phyloP scores from a whole-genome alignment of 2,888 invertebrate species.

The Drosophila nigricruria region DNA sequence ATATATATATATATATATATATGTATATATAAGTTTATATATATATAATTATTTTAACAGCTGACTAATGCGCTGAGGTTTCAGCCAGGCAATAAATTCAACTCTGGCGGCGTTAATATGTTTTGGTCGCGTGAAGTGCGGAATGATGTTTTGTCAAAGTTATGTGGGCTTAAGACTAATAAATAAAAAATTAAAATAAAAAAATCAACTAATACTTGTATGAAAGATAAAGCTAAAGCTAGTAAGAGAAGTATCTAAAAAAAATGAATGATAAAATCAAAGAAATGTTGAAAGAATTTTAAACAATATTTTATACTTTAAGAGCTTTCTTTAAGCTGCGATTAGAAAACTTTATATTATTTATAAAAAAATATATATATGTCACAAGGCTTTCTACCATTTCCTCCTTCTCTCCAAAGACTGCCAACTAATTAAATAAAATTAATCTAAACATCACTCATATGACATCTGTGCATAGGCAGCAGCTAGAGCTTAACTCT shows the following conservation, averaged over 20 bases:
- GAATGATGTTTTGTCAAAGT: conserved; percentile 21
- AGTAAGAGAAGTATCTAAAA: neutral
- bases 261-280: neutral
- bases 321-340: neutral
- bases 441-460: neutral
- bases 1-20: neutral
- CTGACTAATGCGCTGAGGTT: conserved; percentile 34
- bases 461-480: neutral
- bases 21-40: conserved; percentile 30
- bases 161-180: neutral
- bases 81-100: conserved; percentile 45
- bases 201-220: neutral
- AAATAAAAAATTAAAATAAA: neutral
- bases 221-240: neutral
- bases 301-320: neutral
- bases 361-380: neutral
- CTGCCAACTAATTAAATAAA: neutral
- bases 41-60: conserved; percentile 4
- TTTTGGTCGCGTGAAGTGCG: conserved; percentile 19
- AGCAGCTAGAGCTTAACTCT: conserved; percentile 7
- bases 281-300: neutral
- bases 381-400: neutral
- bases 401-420: neutral
- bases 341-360: neutral
- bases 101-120: conserved; percentile 47